phyloP scores from a whole-genome alignment of 2,797 vertebrate genomes.

The Mus caroli region DNA sequence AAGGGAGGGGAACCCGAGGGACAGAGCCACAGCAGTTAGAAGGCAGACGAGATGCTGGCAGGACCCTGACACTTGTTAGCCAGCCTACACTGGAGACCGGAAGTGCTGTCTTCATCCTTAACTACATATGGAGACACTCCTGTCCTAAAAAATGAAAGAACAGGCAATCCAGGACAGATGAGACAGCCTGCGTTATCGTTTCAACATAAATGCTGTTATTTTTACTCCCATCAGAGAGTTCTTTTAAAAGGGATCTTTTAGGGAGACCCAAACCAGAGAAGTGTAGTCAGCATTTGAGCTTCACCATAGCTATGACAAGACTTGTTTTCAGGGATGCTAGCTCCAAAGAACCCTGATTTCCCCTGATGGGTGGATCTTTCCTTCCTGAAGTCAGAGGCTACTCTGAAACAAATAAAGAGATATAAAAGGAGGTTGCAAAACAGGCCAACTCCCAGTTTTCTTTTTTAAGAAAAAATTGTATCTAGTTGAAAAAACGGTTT shows the following conservation, averaged over 20 bases:
- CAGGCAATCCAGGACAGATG: background rate
- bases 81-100: fast-evolving
- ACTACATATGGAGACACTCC: background rate
- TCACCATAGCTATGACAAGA: too few species aligned
- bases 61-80: background rate
- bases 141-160: background rate
- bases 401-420: background rate
- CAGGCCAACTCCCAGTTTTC: background rate
- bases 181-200: background rate
- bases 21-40: background rate
- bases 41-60: background rate
- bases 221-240: slow-evolving; percentile 10
- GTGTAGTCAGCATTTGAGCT: background rate
- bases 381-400: background rate
- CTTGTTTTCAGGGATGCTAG: background rate
- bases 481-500: slow-evolving; percentile 43
- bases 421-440: slow-evolving; percentile 14
- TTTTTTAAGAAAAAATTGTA: background rate
- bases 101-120: background rate
- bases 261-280: background rate
- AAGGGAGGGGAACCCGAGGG: background rate
- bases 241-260: background rate
- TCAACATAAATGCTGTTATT: background rate
- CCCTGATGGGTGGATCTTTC: background rate
- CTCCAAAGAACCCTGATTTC: background rate